Conservation (phyloP, 2,888 invertebrate genomes). For the Oscheius myriophilus region DNA sequence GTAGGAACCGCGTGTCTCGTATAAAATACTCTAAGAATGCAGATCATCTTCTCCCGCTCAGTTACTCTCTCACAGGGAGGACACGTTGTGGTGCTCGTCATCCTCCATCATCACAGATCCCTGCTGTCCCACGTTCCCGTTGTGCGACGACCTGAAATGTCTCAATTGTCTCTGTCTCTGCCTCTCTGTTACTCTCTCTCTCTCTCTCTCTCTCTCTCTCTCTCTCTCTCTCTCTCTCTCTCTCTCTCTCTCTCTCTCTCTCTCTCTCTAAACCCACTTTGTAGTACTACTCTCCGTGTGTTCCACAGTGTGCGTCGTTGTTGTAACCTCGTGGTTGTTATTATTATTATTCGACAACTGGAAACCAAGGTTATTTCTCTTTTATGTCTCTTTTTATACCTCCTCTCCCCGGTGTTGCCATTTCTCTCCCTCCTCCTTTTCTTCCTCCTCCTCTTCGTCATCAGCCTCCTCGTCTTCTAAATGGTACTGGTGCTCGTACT, state of each 20-base stretch:
- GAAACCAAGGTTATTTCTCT: neutral
- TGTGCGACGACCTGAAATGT: constrained; percentile 16
- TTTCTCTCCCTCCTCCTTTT: constrained; percentile 18
- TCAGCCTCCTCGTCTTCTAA: neutral
- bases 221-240: too few relatives aligned
- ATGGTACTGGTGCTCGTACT: constrained; percentile 12
- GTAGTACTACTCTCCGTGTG: too few relatives aligned
- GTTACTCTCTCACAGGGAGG: constrained; percentile 15
- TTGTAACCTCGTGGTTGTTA: constrained; percentile 15
- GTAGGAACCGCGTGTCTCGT: constrained; percentile 23
- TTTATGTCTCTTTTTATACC: neutral
- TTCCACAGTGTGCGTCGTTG: constrained; percentile 4
- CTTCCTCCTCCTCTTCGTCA: constrained; percentile 10
- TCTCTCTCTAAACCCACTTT: too few relatives aligned
- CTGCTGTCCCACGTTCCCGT: constrained; percentile 26
- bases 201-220: too few relatives aligned
- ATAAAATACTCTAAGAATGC: constrained; percentile 10
- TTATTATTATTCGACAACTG: too few relatives aligned
- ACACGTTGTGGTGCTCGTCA: constrained; percentile 18
- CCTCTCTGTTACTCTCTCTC: too few relatives aligned
- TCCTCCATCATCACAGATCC: constrained; percentile 25
- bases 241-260: too few relatives aligned
- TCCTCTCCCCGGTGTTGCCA: neutral
- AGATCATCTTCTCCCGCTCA: neutral
- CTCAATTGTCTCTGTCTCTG: too few relatives aligned